Conservation (phyloP, 2,797 vertebrate genomes). For the Mus caroli region DNA sequence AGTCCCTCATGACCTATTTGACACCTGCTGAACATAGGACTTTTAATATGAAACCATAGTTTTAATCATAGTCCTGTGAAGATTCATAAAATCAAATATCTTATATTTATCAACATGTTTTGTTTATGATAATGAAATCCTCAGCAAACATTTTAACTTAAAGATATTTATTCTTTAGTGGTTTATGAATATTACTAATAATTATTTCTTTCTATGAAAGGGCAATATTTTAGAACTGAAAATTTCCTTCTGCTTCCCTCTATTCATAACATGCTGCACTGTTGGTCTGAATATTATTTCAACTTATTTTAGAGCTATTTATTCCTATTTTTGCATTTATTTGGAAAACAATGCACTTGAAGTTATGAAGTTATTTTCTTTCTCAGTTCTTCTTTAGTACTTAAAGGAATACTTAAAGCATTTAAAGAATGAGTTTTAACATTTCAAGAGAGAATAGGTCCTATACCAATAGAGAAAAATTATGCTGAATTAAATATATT, state of each 20-base stretch:
- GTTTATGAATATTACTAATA: not conserved
- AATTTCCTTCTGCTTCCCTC: not conserved
- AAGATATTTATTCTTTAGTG: not conserved
- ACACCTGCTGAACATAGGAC: not conserved
- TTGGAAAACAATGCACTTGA: not conserved
- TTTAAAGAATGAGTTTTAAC: not conserved
- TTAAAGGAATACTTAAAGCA: not conserved
- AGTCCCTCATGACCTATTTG: slow-evolving; percentile 61
- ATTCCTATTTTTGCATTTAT: not conserved
- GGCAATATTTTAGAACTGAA: not conserved
- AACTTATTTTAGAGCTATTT: not conserved
- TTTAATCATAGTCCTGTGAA: slow-evolving; percentile 50
- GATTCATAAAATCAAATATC: not conserved
- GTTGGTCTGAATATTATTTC: not conserved
- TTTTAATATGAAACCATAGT: slow-evolving; percentile 8
- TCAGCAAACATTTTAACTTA: not conserved
- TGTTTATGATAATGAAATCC: slow-evolving; percentile 38
- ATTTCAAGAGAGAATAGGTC: not conserved
- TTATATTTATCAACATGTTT: not conserved
- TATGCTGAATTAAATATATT: not conserved
- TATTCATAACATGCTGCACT: not conserved
- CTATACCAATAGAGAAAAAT: not conserved
- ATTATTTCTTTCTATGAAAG: not conserved
- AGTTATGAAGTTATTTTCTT: not conserved
- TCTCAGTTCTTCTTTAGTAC: not conserved